Evolutionary conservation across 53 echinoderm and acorn worm genomes (phyloP).

Genomic region (Apostichopus leukothele): DNA sequence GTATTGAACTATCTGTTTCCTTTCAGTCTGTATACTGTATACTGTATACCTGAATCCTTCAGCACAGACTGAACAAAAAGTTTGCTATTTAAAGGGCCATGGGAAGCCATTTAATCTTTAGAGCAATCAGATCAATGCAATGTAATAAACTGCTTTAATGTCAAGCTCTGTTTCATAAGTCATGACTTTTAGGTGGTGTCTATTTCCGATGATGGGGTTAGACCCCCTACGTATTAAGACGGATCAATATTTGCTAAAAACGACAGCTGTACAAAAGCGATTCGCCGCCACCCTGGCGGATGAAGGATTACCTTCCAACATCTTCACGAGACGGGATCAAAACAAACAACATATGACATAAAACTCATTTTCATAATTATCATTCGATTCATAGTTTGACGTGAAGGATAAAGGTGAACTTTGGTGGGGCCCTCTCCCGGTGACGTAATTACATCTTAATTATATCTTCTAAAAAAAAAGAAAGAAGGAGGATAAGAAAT

Average conservation of each 20-base stretch:
- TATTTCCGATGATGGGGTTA: not conserved
- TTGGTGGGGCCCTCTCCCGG: conserved; percentile 4
- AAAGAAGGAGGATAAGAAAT: not conserved
- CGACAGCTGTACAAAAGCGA: conserved; percentile 3
- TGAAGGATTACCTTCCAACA: not conserved
- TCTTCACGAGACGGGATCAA: not conserved
- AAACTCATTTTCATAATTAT: not conserved
- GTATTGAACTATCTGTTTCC: too few relatives aligned
- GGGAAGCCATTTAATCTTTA: too few relatives aligned
- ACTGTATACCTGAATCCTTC: too few relatives aligned
- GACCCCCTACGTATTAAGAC: not conserved
- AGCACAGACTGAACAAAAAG: too few relatives aligned
- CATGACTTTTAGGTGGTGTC: not conserved
- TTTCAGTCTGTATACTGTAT: too few relatives aligned
- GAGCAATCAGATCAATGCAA: too few relatives aligned
- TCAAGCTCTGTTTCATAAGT: too few relatives aligned
- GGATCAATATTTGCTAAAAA: not conserved
- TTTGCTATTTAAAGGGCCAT: too few relatives aligned
- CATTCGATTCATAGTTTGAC: not conserved
- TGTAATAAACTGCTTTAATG: too few relatives aligned
- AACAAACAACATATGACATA: conserved; percentile 4
- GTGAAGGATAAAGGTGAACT: not conserved
- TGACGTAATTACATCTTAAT: conserved; percentile 11
- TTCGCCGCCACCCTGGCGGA: not conserved
- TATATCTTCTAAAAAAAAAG: not conserved